These are phyloP conservation scores for Conus canariensis DNA, from an alignment of 2,888 invertebrate genomes.

Conservation along the genomic window DNA sequence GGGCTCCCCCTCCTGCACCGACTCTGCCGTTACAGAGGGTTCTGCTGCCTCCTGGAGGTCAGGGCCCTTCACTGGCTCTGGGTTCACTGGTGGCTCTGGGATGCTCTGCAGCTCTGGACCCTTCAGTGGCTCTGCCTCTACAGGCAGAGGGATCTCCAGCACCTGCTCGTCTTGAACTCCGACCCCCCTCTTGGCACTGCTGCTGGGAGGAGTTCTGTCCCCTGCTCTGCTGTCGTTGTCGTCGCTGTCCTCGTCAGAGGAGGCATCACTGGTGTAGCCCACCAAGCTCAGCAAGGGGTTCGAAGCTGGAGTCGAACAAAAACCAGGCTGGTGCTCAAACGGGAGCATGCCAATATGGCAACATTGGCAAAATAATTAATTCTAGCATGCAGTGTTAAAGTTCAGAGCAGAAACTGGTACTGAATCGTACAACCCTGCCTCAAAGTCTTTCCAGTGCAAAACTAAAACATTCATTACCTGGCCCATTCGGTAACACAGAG, in stretches of 20 bases:
- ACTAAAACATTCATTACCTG: no score
- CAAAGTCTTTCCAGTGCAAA: no score
- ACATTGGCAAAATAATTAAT: no score
- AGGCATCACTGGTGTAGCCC: constrained; percentile 33
- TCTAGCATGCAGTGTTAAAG: no score
- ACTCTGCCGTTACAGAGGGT: not conserved
- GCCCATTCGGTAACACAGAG: no score
- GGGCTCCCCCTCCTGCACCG: not conserved
- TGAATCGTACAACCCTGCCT: no score
- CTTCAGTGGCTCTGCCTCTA: not conserved
- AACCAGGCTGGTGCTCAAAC: not conserved
- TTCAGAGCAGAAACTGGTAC: no score
- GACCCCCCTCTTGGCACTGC: not conserved
- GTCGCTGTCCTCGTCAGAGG: not conserved
- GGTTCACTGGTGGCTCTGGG: not conserved
- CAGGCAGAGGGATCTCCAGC: constrained; percentile 18
- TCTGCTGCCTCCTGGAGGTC: not conserved
- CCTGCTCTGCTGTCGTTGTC: not conserved
- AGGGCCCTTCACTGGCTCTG: not conserved
- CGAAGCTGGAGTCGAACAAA: not conserved
- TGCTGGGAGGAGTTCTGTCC: not conserved
- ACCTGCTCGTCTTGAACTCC: not conserved
- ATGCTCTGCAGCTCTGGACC: not conserved
- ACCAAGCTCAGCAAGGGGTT: constrained; percentile 37
- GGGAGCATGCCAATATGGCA: not conserved